These are phyloP conservation scores for Monarcha castaneiventris DNA, from an alignment of 2,113 vertebrate species.

Conservation along the genomic window DNA sequence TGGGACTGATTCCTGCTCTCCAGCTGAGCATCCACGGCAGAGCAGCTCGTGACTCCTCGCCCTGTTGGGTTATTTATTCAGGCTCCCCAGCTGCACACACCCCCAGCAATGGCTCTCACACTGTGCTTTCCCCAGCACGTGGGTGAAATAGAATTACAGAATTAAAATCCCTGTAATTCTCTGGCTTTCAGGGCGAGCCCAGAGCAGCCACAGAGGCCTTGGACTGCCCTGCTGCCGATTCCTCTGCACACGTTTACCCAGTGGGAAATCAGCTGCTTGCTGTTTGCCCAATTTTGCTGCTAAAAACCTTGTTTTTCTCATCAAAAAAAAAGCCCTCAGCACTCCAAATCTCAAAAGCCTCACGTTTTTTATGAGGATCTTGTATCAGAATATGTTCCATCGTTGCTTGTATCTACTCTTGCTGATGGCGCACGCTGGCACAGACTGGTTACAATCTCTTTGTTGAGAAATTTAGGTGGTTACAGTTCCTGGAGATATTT, in stretches of 20 bases:
- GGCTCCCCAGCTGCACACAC: not conserved
- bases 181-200: not conserved
- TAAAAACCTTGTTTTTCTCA: not conserved
- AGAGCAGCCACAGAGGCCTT: not conserved
- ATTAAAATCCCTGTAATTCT: not conserved
- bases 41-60: fast-evolving
- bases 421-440: not conserved
- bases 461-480: not conserved
- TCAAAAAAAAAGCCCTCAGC: not conserved
- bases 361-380: not conserved
- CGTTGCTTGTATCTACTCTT: not conserved
- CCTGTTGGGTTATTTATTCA: not conserved
- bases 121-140: not conserved
- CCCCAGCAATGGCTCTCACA: not conserved
- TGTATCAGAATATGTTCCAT: not conserved
- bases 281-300: not conserved
- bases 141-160: too few species aligned
- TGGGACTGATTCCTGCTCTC: fast-evolving
- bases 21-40: not conserved
- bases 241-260: not conserved
- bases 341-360: not conserved
- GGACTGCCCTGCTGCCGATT: not conserved
- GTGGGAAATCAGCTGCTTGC: not conserved
- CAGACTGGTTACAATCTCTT: not conserved
- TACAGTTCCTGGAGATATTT: not conserved